Base-by-base conservation (phyloP, 2,888 invertebrate species). In the Drosophila quasianomalipes region DNA sequence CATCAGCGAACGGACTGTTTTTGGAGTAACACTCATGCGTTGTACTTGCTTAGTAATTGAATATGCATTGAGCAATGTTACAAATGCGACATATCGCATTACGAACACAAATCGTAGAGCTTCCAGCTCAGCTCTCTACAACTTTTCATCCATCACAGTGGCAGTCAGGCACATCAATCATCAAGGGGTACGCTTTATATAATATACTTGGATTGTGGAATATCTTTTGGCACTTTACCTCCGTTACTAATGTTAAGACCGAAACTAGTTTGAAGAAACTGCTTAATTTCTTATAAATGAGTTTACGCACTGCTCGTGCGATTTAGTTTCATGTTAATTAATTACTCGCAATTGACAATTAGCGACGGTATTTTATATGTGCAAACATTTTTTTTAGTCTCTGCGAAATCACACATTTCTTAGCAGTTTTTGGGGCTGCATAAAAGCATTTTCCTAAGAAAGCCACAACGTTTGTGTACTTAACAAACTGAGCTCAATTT, bases 281-380 rank as follows among this genome's bases (percentile, higher is more conserved):
- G n/a, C n/a, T 31, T 22, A 33, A 22, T 59, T 41, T 58, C 51
- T 44, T 58, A 30, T 52, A 78, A 65, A 65, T 68, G 37, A 70
- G 41, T 79, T 79, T 76, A 70, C 73, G 54, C 74, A 61, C 49
- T 60, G 39, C 52, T 51, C 55, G 19, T 28, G 52, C 51, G 60
- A 44, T 33, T 69, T 62, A 55, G 55, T 70, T 78, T 70, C 57
- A 82, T 85, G 85, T 77, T 85, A 85, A 85, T 85, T 85, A 85
- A 85, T 85, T 89, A 82, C 58, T 64, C 52, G 64, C 65, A 87
- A 85, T 89, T 89, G 89, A 71, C 88, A 82, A 87, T 89, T 85
- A 74, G 61, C 61, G 33, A 33, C 33, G 65, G 77, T 65, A 82
- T 82, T 79, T 78, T 72, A 66, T 54, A 35, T 31, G 22, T 22